A percentile compares a stretch with the other conserved stretches of the same genome.
Evolutionary conservation across 1,140 invertebrate species (phyloP).

Genomic region (Papilio xuthus): DNA sequence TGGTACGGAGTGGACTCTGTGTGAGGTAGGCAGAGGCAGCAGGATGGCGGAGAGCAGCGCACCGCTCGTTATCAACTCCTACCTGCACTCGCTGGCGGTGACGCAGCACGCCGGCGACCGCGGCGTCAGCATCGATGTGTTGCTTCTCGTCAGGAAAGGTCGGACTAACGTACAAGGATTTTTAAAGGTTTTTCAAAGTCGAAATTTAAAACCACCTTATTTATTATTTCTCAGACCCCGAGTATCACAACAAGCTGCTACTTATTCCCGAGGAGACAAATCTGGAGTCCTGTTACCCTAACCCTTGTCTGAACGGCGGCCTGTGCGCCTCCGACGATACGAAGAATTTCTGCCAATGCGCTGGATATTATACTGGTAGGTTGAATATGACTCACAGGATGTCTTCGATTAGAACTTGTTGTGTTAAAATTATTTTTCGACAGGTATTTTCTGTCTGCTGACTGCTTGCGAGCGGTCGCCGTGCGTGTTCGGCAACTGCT

Average conservation of each 20-base stretch:
- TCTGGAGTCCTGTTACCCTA: conserved; percentile 85
- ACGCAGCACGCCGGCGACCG: conserved; percentile 75
- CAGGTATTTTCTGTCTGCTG: conserved; percentile 86
- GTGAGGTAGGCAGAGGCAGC: conserved; percentile 70
- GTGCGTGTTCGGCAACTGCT: conserved; percentile 87
- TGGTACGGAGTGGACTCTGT: conserved; percentile 85
- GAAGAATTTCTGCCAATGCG: conserved; percentile 84
- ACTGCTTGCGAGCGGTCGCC: conserved; percentile 87
- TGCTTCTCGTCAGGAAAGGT: conserved; percentile 67
- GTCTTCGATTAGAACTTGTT: too few relatives aligned
- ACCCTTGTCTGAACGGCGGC: conserved; percentile 86
- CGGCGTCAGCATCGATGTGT: conserved; percentile 82
- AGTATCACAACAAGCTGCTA: conserved; percentile 83
- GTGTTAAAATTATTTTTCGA: too few relatives aligned
- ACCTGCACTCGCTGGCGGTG: conserved; percentile 83
- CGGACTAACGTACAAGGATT: conserved; percentile 13
- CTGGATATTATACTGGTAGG: conserved; percentile 83
- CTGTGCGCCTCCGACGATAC: conserved; percentile 82
- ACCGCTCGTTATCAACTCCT: conserved; percentile 83
- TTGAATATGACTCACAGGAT: background rate
- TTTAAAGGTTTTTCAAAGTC: too few relatives aligned
- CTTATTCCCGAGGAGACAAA: conserved; percentile 78
- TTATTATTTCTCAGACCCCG: conserved; percentile 77
- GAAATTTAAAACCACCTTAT: too few relatives aligned
- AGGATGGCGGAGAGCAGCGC: conserved; percentile 61